phyloP scores from a whole-genome alignment of 2,797 vertebrate genomes.

The Sebastes elongatus region DNA sequence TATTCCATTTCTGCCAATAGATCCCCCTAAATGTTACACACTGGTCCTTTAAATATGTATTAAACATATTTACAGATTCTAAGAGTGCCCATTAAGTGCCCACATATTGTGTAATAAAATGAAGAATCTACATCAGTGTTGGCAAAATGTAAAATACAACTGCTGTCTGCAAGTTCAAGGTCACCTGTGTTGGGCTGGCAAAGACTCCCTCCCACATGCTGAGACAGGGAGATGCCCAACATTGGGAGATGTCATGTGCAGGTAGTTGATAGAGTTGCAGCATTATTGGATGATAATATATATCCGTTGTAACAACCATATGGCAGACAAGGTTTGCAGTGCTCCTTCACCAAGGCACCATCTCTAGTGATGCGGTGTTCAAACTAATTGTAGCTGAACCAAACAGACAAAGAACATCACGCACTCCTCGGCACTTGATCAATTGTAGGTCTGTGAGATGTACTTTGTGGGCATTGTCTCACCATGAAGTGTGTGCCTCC shows the following conservation, averaged over 20 bases:
- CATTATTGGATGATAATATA: neutral
- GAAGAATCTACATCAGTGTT: neutral
- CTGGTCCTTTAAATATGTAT: too few relatives aligned
- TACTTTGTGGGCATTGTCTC: neutral
- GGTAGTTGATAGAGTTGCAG: neutral
- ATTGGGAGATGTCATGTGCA: conserved; percentile 18
- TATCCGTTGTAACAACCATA: neutral
- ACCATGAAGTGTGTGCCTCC: neutral
- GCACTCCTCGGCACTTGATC: neutral
- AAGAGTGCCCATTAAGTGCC: neutral
- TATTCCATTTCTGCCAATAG: too few relatives aligned
- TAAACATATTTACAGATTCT: too few relatives aligned
- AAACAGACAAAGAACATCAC: neutral
- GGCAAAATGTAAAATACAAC: neutral
- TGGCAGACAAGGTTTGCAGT: neutral
- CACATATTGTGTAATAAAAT: neutral
- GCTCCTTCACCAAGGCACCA: neutral
- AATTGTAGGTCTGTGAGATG: neutral
- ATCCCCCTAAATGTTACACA: too few relatives aligned
- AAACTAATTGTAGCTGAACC: neutral
- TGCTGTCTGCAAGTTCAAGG: conserved; percentile 15
- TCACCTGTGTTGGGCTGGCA: conserved; percentile 34
- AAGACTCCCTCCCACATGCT: conserved; percentile 29
- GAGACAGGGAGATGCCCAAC: conserved; percentile 20
- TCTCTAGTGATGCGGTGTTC: neutral